A percentile compares a stretch with the other conserved stretches of the same genome.
These are phyloP conservation scores for Anoura caudifer DNA, from an alignment of 2,113 vertebrate species.

Conservation along the genomic window DNA sequence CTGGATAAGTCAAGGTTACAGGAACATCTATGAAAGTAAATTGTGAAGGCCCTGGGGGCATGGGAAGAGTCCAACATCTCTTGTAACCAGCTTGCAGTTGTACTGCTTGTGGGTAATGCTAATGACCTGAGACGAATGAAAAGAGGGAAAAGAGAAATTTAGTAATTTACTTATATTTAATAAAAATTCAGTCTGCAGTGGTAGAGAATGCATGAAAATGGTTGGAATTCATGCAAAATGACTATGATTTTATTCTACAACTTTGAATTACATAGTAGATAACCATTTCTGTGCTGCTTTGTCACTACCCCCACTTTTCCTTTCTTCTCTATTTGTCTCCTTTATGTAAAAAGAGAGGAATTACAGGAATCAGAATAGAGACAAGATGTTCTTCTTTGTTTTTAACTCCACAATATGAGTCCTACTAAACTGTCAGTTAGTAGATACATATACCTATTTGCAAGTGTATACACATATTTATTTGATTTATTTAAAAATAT, in stretches of 20 bases:
- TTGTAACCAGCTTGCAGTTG: background rate
- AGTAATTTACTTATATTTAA: background rate
- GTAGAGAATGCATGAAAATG: background rate
- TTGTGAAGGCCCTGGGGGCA: background rate
- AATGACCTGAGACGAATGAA: background rate
- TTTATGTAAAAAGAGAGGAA: background rate
- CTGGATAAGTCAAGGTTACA: background rate
- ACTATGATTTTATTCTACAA: background rate
- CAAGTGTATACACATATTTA: background rate
- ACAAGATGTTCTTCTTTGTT: background rate
- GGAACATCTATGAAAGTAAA: background rate
- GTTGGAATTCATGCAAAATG: background rate
- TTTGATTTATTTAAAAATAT: constrained; percentile 17
- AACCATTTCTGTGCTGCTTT: background rate
- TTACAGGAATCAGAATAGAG: background rate
- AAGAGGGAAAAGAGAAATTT: background rate
- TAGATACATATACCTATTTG: background rate
- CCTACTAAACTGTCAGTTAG: background rate
- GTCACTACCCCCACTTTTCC: background rate
- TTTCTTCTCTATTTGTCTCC: background rate
- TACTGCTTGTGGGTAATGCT: background rate
- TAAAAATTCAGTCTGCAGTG: background rate
- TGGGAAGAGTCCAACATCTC: background rate
- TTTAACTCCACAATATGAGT: background rate
- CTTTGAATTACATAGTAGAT: background rate